phyloP scores from a whole-genome alignment of 1,140 invertebrate genomes.

The Carcinoscorpius rotundicauda region DNA sequence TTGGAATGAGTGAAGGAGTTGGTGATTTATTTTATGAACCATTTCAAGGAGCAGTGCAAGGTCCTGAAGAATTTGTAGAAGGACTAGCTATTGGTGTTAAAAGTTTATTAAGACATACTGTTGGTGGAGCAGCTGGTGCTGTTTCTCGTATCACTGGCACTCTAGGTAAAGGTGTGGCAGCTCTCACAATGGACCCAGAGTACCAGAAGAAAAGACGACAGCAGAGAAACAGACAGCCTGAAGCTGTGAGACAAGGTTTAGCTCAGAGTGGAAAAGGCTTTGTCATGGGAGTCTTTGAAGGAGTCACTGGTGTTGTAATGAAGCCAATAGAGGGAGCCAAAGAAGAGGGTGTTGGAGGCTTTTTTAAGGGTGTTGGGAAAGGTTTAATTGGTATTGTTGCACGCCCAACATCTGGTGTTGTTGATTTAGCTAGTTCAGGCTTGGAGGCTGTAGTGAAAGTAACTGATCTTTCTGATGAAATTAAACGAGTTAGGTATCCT shows the following conservation, averaged over 20 bases:
- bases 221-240: constrained; percentile 71
- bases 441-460: constrained; percentile 80
- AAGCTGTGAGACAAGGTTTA: constrained; percentile 78
- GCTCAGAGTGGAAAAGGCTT: constrained; percentile 88
- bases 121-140: constrained; percentile 87
- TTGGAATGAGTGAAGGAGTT: constrained; percentile 87
- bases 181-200: constrained; percentile 89
- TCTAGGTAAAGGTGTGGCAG: constrained; percentile 88
- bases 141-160: constrained; percentile 90
- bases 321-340: constrained; percentile 93
- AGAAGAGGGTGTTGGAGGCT: constrained; percentile 85
- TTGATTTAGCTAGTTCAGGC: constrained; percentile 94
- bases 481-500: constrained; percentile 61
- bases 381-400: constrained; percentile 90
- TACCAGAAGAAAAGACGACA: constrained; percentile 87
- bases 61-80: constrained; percentile 95
- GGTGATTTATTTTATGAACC: constrained; percentile 98
- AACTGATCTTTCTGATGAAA: constrained; percentile 61
- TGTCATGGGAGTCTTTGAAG: constrained; percentile 88
- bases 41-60: constrained; percentile 90
- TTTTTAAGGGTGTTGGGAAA: constrained; percentile 93
- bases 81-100: constrained; percentile 79
- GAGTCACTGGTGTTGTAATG: constrained; percentile 85
- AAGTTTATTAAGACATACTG: constrained; percentile 86
- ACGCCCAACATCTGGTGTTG: constrained; percentile 84